Evolutionary conservation across 2,888 invertebrate genomes (phyloP).

Genomic region (Melanchra persicariae): DNA sequence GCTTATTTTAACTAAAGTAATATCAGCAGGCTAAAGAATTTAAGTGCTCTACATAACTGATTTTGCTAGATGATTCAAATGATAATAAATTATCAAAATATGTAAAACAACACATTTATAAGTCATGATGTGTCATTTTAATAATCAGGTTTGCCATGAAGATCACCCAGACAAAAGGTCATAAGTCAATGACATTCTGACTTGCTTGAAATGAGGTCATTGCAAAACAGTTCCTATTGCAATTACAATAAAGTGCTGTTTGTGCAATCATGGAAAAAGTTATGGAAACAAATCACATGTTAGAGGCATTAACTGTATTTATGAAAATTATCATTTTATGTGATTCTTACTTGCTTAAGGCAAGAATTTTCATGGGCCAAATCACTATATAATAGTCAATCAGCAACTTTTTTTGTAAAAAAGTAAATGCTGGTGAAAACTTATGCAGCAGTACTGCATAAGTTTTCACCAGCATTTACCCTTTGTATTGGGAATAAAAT

Average conservation of each 20-base stretch:
- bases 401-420: not conserved
- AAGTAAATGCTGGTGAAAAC: no score
- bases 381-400: not conserved
- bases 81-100: constrained; percentile 2
- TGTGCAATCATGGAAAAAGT: not conserved
- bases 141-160: constrained; percentile 27
- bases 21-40: not conserved
- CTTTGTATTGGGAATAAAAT: not conserved
- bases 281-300: constrained; percentile 12
- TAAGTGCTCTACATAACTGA: constrained; percentile 5
- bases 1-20: not conserved
- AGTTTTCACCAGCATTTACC: not conserved
- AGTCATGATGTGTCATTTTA: constrained; percentile 5
- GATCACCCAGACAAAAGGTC: constrained; percentile 38
- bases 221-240: constrained; percentile 1
- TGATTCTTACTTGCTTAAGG: not conserved
- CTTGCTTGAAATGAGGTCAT: constrained; percentile 13
- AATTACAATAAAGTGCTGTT: constrained; percentile 9
- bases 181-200: constrained; percentile 35
- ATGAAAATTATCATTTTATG: not conserved
- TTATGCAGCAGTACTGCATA: constrained; percentile 1
- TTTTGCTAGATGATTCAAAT: not conserved
- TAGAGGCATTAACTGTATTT: not conserved
- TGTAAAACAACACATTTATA: constrained; percentile 13
- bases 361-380: not conserved